These are phyloP conservation scores for Melanotus villosus DNA, from an alignment of 2,888 invertebrate genomes.

Conservation along the genomic window DNA sequence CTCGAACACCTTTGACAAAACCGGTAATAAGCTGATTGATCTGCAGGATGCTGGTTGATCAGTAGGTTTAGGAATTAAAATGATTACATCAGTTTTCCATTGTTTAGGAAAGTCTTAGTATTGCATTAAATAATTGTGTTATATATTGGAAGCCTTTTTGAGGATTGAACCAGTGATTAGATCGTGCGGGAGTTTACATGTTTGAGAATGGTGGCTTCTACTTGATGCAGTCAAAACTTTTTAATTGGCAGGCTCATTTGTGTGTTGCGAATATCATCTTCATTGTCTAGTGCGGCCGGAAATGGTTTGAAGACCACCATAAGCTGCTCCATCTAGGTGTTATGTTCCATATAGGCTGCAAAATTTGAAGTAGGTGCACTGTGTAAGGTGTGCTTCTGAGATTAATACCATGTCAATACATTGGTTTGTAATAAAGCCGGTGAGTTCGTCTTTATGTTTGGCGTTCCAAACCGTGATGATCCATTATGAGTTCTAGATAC, in stretches of 20 bases:
- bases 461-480: slow-evolving; percentile 17
- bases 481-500: slow-evolving; percentile 4
- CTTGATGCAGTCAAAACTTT: neutral
- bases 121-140: no score
- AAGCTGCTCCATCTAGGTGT: neutral
- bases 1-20: no score
- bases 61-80: no score
- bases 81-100: no score
- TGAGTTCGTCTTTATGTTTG: slow-evolving; percentile 6
- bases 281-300: neutral
- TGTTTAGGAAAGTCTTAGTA: no score
- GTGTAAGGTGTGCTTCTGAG: neutral
- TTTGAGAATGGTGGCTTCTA: neutral
- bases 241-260: no score
- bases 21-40: no score
- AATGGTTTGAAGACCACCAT: neutral
- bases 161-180: neutral
- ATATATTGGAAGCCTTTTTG: neutral
- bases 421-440: slow-evolving; percentile 4
- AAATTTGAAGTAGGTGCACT: neutral
- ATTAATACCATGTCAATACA: slow-evolving; percentile 9
- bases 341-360: neutral
- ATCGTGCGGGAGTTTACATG: neutral
- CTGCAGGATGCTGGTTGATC: no score
- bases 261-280: neutral